Evolutionary conservation across 2,797 vertebrate genomes (phyloP).

Genomic region (Linurgus olivaceus): DNA sequence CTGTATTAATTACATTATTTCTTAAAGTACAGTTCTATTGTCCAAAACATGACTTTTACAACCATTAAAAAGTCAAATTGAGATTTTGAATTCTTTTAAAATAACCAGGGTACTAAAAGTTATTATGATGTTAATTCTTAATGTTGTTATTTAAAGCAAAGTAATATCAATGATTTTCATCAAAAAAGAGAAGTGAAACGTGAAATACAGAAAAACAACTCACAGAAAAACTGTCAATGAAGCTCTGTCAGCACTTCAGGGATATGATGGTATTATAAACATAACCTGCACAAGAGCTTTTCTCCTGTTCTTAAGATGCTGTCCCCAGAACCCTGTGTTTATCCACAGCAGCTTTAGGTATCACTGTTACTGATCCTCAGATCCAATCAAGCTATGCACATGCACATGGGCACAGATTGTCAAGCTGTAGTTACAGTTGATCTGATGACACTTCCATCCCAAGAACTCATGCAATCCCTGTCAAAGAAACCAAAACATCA

Average conservation of each 20-base stretch:
- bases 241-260: not conserved
- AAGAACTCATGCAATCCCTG: not conserved
- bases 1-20: not conserved
- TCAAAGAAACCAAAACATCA: not conserved
- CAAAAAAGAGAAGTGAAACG: not conserved
- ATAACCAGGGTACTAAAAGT: not conserved
- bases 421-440: not conserved
- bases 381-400: conserved; percentile 18
- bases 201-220: not conserved
- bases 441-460: not conserved
- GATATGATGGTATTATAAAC: not conserved
- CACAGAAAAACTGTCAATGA: not conserved
- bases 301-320: not conserved
- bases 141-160: not conserved
- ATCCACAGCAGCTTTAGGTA: not conserved
- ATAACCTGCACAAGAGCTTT: not conserved
- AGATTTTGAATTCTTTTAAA: not conserved
- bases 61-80: not conserved
- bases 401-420: not conserved
- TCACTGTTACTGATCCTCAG: not conserved
- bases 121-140: not conserved
- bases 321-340: conserved; percentile 42
- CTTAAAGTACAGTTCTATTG: not conserved
- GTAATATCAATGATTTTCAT: not conserved
- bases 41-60: not conserved